Evolutionary conservation across 1,140 invertebrate species (phyloP), one percentile per base, ranked within the genome.

Genomic region (Caenorhabditis elegans): DNA sequence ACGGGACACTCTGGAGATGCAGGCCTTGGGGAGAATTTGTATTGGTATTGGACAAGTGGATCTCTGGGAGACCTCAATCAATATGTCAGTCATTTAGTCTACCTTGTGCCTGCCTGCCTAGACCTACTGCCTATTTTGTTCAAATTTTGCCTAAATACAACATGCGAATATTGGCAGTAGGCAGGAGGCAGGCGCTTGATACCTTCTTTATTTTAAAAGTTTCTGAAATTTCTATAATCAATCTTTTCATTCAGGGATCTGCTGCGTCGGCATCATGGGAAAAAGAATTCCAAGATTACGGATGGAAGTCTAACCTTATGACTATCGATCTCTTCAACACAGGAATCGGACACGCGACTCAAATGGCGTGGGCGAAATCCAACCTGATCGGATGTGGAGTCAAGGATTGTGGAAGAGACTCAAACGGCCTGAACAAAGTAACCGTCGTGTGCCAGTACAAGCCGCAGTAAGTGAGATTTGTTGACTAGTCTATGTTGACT

Each of bases 281-380:
- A n/a, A 51, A 76, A 22, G 79, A 81, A n/a, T 81, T 81, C 34
- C 79, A 81, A n/a, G 3, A 81, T 0, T 81, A 81, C 28, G 79
- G 79, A 53, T 81, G 79, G 79, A 28, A 24, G 5, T 49, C 26
- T 3, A 81, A 76, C 46, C 28, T 36, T 22, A n/a, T 81, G 5
- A 81, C 79, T 10, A 13, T 39, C 11, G 60, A 34, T 17, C 19
- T 81, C 15, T 76, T 81, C 55, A 76, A 81, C 28, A 47, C 60
- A 6, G 79, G 79, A 49, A 76, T 81, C 60, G 79, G 79, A 15
- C 79, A 81, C 65, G 79, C 79, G 24, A 81, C 79, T 47, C 77
- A 80, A 53, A 80, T 80, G 78, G 78, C 78, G 39, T 80, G 78
- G 78, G 48, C 51, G 11, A 80, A 65, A 46, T 24, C 51, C 17